A percentile compares a stretch with the other conserved stretches of the same genome.
These are phyloP conservation scores for Drosophila carrolli DNA, from an alignment of 1,140 invertebrate genomes.

Conservation along the genomic window DNA sequence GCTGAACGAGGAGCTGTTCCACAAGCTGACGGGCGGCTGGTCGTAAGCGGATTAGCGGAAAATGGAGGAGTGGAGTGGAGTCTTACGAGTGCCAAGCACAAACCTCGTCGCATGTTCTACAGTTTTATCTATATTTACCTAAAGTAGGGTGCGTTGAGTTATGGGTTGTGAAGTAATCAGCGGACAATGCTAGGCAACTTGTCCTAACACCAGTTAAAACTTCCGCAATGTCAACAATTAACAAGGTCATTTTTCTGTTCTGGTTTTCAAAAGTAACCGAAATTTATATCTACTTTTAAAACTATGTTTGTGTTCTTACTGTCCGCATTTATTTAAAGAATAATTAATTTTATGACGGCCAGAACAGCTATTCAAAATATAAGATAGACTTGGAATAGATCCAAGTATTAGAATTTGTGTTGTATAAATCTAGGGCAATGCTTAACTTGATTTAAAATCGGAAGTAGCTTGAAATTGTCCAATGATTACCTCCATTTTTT, in stretches of 20 bases:
- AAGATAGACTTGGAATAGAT: background rate
- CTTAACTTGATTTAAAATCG: background rate
- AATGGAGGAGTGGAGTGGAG: conserved; percentile 14
- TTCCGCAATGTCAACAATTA: background rate
- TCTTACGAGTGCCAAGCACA: conserved; percentile 67
- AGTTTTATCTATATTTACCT: conserved; percentile 42
- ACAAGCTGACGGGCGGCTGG: conserved; percentile 99
- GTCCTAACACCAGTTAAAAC: background rate
- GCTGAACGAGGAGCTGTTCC: conserved; percentile 98
- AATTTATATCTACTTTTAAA: conserved; percentile 7
- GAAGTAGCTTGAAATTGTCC: background rate
- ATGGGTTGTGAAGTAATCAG: conserved; percentile 12
- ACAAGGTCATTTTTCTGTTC: conserved; percentile 4
- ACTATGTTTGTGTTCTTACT: conserved; percentile 5
- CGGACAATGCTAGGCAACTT: background rate
- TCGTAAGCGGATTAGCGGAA: conserved; percentile 41
- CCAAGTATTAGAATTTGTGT: background rate
- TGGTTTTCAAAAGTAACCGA: conserved; percentile 2
- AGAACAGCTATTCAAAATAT: conserved; percentile 1
- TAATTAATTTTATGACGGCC: conserved; percentile 4
- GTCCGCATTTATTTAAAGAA: conserved; percentile 23
- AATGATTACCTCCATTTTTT: conserved; percentile 5
- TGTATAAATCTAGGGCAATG: background rate
- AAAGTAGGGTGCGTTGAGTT: conserved; percentile 42
- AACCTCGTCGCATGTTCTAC: conserved; percentile 60